Evolutionary conservation across 2,113 vertebrate species (phyloP).

Genomic region (Dasypus novemcinctus): DNA sequence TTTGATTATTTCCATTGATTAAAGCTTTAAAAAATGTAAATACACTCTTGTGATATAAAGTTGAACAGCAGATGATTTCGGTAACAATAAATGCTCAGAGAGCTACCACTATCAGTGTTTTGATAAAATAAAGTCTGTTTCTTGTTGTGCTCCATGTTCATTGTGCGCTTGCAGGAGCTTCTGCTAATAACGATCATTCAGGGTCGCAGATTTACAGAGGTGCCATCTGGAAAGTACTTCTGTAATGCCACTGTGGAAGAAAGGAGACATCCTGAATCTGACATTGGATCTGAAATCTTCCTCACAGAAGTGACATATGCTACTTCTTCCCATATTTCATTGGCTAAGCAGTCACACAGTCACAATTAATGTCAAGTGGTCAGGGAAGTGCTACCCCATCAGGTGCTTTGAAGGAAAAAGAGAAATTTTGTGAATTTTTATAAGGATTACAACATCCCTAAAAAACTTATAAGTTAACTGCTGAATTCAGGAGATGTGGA

Average conservation of each 20-base stretch:
- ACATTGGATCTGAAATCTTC: neutral
- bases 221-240: neutral
- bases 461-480: neutral
- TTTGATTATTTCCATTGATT: neutral
- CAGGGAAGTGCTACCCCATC: neutral
- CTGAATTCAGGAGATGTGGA: conserved; percentile 2
- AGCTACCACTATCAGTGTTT: neutral
- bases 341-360: neutral
- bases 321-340: neutral
- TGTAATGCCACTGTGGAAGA: neutral
- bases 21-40: neutral
- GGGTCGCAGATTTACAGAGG: neutral
- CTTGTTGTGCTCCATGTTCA: neutral
- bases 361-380: neutral
- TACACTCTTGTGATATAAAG: neutral
- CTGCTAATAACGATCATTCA: neutral
- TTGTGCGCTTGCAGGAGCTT: neutral
- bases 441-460: neutral
- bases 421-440: neutral
- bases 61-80: neutral
- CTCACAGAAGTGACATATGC: neutral
- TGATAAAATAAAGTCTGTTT: neutral
- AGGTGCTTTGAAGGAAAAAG: neutral
- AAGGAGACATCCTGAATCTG: neutral
- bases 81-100: neutral